Evolutionary conservation across 2,113 vertebrate genomes (phyloP).

Genomic region (Labeo rohita): DNA sequence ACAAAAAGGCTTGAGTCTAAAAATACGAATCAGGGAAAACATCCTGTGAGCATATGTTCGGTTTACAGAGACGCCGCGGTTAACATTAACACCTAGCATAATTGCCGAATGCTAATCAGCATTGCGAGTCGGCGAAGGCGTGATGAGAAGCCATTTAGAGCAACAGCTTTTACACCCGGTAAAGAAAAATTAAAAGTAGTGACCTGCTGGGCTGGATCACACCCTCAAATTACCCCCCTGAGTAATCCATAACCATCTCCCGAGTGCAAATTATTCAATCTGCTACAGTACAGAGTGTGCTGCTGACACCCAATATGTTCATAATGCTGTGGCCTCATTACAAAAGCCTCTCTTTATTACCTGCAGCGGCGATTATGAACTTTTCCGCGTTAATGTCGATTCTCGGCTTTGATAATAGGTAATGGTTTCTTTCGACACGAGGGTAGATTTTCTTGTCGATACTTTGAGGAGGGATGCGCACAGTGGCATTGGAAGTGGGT

Average conservation of each 20-base stretch:
- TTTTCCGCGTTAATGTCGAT: constrained; percentile 18
- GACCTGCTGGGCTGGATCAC: constrained; percentile 55
- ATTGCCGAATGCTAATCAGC: constrained; percentile 32
- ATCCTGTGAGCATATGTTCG: constrained; percentile 35
- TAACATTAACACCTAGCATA: constrained; percentile 32
- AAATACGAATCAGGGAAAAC: constrained; percentile 12
- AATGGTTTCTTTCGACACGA: constrained; percentile 27
- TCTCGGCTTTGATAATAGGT: constrained; percentile 48
- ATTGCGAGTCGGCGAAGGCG: neutral
- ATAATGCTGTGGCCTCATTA: constrained; percentile 48
- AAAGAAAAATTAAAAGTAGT: constrained; percentile 43
- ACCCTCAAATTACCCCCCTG: constrained; percentile 55
- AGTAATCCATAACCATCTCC: constrained; percentile 53
- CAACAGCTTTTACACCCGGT: constrained; percentile 36
- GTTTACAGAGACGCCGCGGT: neutral
- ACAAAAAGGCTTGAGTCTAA: constrained; percentile 14
- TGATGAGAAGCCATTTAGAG: constrained; percentile 46
- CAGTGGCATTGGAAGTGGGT: constrained; percentile 52
- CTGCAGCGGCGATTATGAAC: constrained; percentile 23
- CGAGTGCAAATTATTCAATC: constrained; percentile 60
- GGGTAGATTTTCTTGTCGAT: constrained; percentile 27
- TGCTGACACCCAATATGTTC: constrained; percentile 55
- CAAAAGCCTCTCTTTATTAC: constrained; percentile 36
- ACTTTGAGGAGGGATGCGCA: constrained; percentile 52
- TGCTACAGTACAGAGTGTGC: constrained; percentile 38